Base-by-base conservation (phyloP, 2,797 vertebrate species). In the Trachops cirrhosus region DNA sequence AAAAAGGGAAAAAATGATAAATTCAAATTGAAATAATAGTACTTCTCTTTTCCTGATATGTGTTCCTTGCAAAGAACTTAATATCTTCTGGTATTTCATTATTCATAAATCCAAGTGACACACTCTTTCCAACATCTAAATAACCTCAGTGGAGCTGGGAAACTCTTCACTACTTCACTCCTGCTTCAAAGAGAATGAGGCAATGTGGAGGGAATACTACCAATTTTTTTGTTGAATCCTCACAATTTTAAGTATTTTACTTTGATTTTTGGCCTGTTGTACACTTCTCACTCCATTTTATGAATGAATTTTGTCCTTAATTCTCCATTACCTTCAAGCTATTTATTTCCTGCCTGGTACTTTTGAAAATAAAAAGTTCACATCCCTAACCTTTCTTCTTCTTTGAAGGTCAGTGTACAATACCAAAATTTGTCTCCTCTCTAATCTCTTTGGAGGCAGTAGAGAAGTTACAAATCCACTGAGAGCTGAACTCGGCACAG, bases 11-110 rank as follows among this genome's bases (percentile, higher is more conserved):
- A 48, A 77, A 96, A 9, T 14, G 80, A 6, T 82, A 44, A 96
- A 95, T 96, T 93, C 41, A n/a, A 93, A 86, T 74, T 74, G 34
- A 96, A 90, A 74, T 86, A 77, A 73, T 64, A 84, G 29, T 68
- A 59, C 52, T 92, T 88, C 85, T 84, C 44, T 74, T 77, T 96
- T 59, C 29, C 39, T 94, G 16, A 59, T 84, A 59, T 29, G 71
- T 86, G 19, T 91, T 89, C 57, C 79, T 95, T 95, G 77, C n/a
- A 85, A 96, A 94, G 54, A 93, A 52, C 64, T 78, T 91, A 59
- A 84, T 11, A 18, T 59, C 86, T 89, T 82, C 54, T 80, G 54
- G 37, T 77, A 82, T 84, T 84, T 70, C 24, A 50, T 85, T 89
- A 34, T 54, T 82, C 67, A 67, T 89, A 91, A 94, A 82, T 93